A percentile compares a stretch with the other conserved stretches of the same genome.
Evolutionary conservation across 2,113 vertebrate species (phyloP).

Genomic region (Leptobrachium ailaonicum): DNA sequence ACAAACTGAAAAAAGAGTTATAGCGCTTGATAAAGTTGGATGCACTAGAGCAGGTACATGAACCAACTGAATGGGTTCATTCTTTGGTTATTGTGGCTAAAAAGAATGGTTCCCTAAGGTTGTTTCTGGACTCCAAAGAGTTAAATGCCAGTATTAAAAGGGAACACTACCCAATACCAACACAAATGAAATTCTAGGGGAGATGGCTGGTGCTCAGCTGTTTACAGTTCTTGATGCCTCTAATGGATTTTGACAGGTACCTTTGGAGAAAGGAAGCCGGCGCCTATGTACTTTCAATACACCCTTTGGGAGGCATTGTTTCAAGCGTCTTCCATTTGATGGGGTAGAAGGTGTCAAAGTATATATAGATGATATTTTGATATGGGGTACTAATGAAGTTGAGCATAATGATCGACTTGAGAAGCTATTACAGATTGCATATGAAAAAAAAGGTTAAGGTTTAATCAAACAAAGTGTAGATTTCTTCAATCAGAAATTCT

Average conservation of each 20-base stretch:
- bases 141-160: background rate
- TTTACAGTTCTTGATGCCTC: slow-evolving; percentile 17
- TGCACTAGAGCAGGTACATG: background rate
- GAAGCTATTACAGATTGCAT: background rate
- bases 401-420: slow-evolving; percentile 10
- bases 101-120: background rate
- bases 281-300: background rate
- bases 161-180: background rate
- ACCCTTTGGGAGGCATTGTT: background rate
- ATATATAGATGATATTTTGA: slow-evolving; percentile 14
- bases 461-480: background rate
- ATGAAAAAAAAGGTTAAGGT: background rate
- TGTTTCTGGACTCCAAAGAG: background rate
- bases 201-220: background rate
- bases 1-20: background rate
- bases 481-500: background rate
- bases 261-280: background rate
- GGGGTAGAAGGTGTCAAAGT: slow-evolving; percentile 1
- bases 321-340: background rate
- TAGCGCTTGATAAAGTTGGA: background rate
- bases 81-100: slow-evolving; percentile 7
- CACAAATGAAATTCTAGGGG: background rate
- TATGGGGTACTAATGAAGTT: slow-evolving; percentile 14
- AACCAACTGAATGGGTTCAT: slow-evolving; percentile 5
- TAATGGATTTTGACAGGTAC: slow-evolving; percentile 23